Conservation (phyloP, 2,797 vertebrate species). For the Anguilla pacifica region DNA sequence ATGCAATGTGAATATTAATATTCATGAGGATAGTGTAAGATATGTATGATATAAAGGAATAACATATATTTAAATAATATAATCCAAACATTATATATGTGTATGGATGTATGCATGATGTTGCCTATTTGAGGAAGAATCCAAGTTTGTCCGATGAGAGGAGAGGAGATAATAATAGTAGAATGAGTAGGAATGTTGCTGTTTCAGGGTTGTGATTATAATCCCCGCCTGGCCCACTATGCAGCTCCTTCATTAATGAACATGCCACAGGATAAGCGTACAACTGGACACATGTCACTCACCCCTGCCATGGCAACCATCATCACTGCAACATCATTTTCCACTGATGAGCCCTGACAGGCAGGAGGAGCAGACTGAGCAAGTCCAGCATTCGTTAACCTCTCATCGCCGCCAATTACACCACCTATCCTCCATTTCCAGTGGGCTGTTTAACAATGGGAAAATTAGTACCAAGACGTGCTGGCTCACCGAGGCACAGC, state of each 20-base stretch:
- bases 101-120: background rate
- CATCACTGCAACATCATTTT: slow-evolving; percentile 57
- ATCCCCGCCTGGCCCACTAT: slow-evolving; percentile 39
- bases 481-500: background rate
- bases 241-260: slow-evolving; percentile 49
- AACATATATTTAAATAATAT: background rate
- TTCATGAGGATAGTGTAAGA: background rate
- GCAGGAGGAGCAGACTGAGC: slow-evolving; percentile 30
- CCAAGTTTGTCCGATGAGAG: background rate
- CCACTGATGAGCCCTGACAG: slow-evolving; percentile 69
- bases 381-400: slow-evolving; percentile 36
- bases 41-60: background rate
- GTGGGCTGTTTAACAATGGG: background rate
- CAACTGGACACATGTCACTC: slow-evolving; percentile 55
- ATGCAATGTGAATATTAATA: background rate
- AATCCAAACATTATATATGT: background rate
- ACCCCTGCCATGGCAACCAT: slow-evolving; percentile 70
- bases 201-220: slow-evolving; percentile 9
- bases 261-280: slow-evolving; percentile 48
- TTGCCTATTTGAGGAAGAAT: background rate
- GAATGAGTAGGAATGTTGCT: slow-evolving; percentile 9
- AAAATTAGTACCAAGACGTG: background rate
- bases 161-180: slow-evolving; percentile 10
- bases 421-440: background rate
- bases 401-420: slow-evolving; percentile 16